Evolutionary conservation across 2,888 invertebrate genomes (phyloP), one percentile per base, ranked within the genome.

Genomic region (Amblyjoppa fuscipennis): DNA sequence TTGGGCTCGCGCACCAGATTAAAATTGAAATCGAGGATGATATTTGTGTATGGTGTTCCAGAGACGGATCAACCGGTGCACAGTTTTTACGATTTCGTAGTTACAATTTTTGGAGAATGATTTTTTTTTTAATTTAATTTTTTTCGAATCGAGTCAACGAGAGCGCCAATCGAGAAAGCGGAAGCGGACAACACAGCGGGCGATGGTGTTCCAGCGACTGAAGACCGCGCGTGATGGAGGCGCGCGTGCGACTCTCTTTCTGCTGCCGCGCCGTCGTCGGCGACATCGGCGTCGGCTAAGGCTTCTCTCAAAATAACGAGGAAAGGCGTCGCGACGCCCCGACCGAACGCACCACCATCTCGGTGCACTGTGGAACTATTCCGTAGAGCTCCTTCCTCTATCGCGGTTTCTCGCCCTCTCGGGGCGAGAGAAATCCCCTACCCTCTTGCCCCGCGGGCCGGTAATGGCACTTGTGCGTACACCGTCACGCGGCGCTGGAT

Each of bases 261-360:
- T 45, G 77, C 53, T 45, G 6, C 69, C 25, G 64, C 64, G 64
- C n/a, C 84, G 64, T 56, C 59, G 45, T 51, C 81, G 68, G 83
- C 85, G 81, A 79, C 74, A 77, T 41, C 83, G 81, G 49, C 82
- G 59, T 78, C 76, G 68, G 59, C 79, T 84, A 80, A 49, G 80
- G 88, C 87, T 85, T 89, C 90, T 89, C 86, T 89, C 86, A 89
- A 90, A 90, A 90, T 90, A 90, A 90, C 88, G 88, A 89, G 87
- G 70, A 86, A 87, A 83, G 85, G 78, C 85, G 88, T 85, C 88
- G 87, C 86, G 83, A 85, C 88, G 86, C 66, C 69, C 73, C 78
- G 66, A 76, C 68, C 79, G 74, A 81, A 71, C 83, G 41, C 84
- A 41, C 76, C 64, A 31, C 34, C 64, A 16, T 34, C 77, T 61